Conservation (phyloP, 1,140 invertebrate species). For the Platyscapa corneri region DNA sequence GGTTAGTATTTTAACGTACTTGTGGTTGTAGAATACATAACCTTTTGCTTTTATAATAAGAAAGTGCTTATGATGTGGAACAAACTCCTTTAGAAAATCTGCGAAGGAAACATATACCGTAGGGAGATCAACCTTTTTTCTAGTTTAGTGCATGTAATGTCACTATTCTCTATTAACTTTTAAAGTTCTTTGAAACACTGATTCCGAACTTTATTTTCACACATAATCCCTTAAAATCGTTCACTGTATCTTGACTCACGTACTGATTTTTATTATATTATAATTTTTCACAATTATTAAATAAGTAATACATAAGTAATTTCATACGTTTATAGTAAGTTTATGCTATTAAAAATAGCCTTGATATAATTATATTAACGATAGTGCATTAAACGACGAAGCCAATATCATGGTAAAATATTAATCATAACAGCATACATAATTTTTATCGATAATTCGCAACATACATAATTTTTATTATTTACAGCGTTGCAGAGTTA, state of each 20-base stretch:
- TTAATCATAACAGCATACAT: no score
- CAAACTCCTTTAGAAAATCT: not conserved
- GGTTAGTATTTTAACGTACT: not conserved
- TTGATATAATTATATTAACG: no score
- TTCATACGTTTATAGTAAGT: no score
- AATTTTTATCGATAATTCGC: no score
- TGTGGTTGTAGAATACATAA: not conserved
- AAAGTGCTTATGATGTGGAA: not conserved
- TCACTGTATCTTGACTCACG: not conserved
- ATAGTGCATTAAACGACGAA: no score
- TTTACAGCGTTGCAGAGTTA: no score
- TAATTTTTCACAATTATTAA: no score
- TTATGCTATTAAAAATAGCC: no score
- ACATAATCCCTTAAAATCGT: not conserved
- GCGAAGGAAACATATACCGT: not conserved
- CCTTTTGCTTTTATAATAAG: not conserved
- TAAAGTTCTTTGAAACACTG: not conserved
- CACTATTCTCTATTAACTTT: not conserved
- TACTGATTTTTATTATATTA: no score
- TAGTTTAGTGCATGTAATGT: not conserved
- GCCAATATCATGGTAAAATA: no score
- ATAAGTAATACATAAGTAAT: no score
- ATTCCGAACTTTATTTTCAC: not conserved
- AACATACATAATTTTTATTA: no score
- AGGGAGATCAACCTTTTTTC: not conserved